Evolutionary conservation across 2,113 vertebrate genomes (phyloP).

Genomic region (Rhegmatorhina hoffmannsi): DNA sequence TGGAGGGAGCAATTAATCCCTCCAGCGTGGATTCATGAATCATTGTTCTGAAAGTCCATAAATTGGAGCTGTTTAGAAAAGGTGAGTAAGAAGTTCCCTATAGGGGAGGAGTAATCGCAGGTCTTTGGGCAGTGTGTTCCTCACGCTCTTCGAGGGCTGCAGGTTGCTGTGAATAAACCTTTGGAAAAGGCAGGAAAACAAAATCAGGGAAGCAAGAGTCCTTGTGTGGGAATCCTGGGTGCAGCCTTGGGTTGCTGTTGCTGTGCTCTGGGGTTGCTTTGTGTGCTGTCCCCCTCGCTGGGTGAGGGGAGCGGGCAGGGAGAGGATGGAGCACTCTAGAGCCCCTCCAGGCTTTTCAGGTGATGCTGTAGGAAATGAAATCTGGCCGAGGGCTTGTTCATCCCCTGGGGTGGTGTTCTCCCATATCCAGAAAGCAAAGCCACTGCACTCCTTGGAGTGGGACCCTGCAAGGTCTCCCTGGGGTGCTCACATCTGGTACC

Average conservation of each 20-base stretch:
- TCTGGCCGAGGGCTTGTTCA: fast-evolving
- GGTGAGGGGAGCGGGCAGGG: not conserved
- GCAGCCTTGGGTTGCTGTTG: not conserved
- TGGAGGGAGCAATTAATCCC: not conserved
- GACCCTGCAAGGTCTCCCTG: not conserved
- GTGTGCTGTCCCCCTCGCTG: not conserved
- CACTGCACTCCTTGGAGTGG: fast-evolving
- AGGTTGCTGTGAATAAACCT: not conserved
- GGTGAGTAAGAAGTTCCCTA: not conserved
- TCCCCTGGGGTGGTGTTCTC: not conserved
- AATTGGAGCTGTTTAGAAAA: not conserved
- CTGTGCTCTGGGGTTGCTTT: fast-evolving
- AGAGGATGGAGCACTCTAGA: fast-evolving
- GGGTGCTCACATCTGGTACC: not conserved
- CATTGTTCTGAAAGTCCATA: not conserved
- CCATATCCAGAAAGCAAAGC: not conserved
- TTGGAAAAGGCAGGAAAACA: not conserved
- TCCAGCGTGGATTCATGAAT: not conserved
- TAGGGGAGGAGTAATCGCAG: not conserved
- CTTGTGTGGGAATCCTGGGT: not conserved
- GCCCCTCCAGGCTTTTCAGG: not conserved
- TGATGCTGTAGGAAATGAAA: not conserved
- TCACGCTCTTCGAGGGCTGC: fast-evolving
- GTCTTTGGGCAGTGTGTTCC: not conserved
- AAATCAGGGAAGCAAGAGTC: not conserved